Base-by-base conservation (phyloP, 1,140 invertebrate genomes). In the Wasmannia auropunctata region DNA sequence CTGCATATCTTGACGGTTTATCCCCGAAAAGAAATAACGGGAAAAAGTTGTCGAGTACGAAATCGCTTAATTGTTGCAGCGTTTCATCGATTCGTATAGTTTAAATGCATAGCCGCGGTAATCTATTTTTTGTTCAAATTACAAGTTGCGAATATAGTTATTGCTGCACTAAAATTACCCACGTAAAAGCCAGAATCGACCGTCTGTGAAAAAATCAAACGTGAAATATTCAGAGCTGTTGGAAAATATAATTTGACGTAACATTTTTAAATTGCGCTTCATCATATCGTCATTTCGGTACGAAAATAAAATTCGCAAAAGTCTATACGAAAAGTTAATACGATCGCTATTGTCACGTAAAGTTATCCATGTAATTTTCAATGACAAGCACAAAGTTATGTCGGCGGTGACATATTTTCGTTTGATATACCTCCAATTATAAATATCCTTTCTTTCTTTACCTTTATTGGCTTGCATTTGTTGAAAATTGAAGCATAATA, bases 401-500 rank as follows among this genome's bases (percentile, higher is more conserved):
- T 25, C 34, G 56, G 1, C 46, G 11, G 28, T 43, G 46, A 40
- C 25, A 28, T 51, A 22, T 79, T 51, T 46, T 28, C n/a, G 22
- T 34, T 62, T 25, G 31, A 22, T n/a, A n/a, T 19, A 69, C 1
- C 43, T 31, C 28, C 19, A 70, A 81, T 81, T 54, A 40, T 25
- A 40, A 40, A 16, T 31, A 69, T 56, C 34, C 7, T 22, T 22
- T 40, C 2, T 19, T 54, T 40, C n/a, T 34, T 51, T 37, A 3
- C 28, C 6, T 37, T 28, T 56, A 25, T 51, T 10, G 31, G 31
- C n/a, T 54, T 54, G 22, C 34, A 40, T 56, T 81, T 69, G 49
- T 81, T 54, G 16, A 81, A 81, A 72, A 81, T 43, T 43, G 46
- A 56, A 37, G 49, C 5, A n/a, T 43, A 56, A 81, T 31, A 28